These are phyloP conservation scores for Himalopsyche phryganea DNA, from an alignment of 1,140 invertebrate species.

Conservation along the genomic window DNA sequence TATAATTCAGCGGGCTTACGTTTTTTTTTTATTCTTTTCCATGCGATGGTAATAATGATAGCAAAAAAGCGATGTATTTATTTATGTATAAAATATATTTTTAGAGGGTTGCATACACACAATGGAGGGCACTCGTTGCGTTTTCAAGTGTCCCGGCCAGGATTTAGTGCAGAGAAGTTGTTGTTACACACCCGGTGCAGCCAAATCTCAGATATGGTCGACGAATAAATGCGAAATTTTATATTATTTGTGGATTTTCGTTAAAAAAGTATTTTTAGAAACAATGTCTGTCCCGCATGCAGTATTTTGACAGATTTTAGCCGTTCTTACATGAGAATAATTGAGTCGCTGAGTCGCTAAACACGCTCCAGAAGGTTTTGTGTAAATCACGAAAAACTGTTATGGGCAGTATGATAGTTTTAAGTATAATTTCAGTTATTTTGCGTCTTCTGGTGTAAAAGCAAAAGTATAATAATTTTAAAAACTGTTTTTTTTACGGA, in stretches of 20 bases:
- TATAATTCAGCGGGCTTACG: conserved; percentile 1
- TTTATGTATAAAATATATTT: conserved; percentile 35
- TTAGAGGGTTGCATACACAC: conserved; percentile 31
- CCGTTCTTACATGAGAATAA: too few species aligned
- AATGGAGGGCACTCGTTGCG: conserved; percentile 31
- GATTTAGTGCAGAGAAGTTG: conserved; percentile 4
- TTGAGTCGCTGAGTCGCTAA: too few species aligned
- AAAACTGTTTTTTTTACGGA: background rate
- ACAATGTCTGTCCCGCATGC: too few species aligned
- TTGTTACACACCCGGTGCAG: conserved; percentile 27
- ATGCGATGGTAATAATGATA: conserved; percentile 30
- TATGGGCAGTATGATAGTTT: too few species aligned
- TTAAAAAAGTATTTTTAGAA: background rate
- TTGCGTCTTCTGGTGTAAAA: too few species aligned
- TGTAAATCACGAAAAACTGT: too few species aligned
- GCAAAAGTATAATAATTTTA: too few species aligned
- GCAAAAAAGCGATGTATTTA: conserved; percentile 34
- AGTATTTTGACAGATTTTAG: too few species aligned
- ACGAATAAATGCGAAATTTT: conserved; percentile 4
- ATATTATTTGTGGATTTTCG: background rate
- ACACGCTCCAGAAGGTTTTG: too few species aligned
- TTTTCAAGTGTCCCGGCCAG: conserved; percentile 28
- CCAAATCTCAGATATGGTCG: background rate
- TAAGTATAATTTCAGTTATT: too few species aligned
- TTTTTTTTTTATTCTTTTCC: conserved; percentile 18